These are phyloP conservation scores for Elephantulus edwardii DNA, from an alignment of 2,113 vertebrate genomes.

Conservation along the genomic window DNA sequence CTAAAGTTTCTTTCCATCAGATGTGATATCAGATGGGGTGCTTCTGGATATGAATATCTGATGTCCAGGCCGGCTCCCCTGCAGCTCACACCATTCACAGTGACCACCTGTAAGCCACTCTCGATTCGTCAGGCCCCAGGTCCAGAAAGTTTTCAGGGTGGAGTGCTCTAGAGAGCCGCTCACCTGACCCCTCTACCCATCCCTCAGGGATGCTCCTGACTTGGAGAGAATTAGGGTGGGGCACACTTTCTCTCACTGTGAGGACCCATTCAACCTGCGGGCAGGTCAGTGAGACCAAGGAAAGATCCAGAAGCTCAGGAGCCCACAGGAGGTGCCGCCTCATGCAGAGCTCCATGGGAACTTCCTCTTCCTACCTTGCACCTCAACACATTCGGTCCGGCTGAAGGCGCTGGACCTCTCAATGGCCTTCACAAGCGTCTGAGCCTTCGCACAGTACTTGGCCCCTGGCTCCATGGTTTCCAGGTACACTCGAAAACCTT, in stretches of 20 bases:
- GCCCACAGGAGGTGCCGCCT: background rate
- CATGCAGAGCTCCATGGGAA: background rate
- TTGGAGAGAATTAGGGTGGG: background rate
- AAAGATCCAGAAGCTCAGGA: background rate
- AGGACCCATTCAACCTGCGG: background rate
- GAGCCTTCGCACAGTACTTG: conserved; percentile 82
- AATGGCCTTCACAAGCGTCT: conserved; percentile 71
- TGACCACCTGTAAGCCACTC: background rate
- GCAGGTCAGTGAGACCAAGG: background rate
- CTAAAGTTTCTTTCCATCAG: background rate
- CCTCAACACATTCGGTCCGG: conserved; percentile 73
- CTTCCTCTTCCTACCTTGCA: conserved; percentile 71
- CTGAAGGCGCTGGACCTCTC: conserved; percentile 81
- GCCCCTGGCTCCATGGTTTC: conserved; percentile 75
- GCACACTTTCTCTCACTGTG: background rate
- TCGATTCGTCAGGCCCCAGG: background rate
- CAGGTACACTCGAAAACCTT: conserved; percentile 65
- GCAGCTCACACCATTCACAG: background rate
- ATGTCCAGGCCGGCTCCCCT: background rate
- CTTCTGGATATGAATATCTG: background rate
- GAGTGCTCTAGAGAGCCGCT: background rate
- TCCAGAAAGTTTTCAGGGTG: background rate
- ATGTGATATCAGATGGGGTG: fast-evolving
- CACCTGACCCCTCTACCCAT: background rate
- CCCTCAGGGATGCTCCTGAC: background rate